Base-by-base conservation (phyloP, 1,140 invertebrate species). In the Heterodera carotae region DNA sequence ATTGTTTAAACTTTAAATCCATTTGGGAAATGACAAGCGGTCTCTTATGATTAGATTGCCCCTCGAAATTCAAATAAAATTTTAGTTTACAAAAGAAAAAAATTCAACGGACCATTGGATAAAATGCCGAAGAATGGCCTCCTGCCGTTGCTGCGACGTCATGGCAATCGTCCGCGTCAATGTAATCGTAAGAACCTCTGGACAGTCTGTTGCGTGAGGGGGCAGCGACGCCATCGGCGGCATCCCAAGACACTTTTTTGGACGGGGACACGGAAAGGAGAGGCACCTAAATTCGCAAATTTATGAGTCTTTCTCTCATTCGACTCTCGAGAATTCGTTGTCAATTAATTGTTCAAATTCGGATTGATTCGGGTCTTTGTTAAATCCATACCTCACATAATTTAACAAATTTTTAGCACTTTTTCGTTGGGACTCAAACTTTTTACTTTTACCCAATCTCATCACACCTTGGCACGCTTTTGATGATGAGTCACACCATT, bases 141-240 rank as follows among this genome's bases (percentile, higher is more conserved):
- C 62, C n/a, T n/a, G n/a, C n/a, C n/a, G n/a, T n/a, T 0, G 39
- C 12, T 12, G 12, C 39, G 39, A 43, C 48, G 22, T 56, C 48
- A 56, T 56, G 48, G 48, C 48, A 56, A 5, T 56, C 48, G 22
- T 68, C 22, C 25, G 71, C 71, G 67, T 73, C 71, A 18, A 73
- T 73, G 71, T 73, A 73, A 33, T 73, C 71, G 22, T 73, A 73
- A 8, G 71, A 56, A 18, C 18, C 48, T 22, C 22, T 56, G 48
- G 48, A n/a, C 5, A 18, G 4, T 56, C 22, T 56, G 48, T 6
- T 43, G 39, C 39, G 12, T 12, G 48, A 15, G 15, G 48, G 12
- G 15, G 48, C 22, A 18, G 48, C 12, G 12, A 22, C 22, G 12
- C n/a, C n/a, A n/a, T n/a, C n/a, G n/a, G n/a, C n/a, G n/a, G n/a